Evolutionary conservation across 2,797 vertebrate genomes (phyloP).

Genomic region (Chiroxiphia lanceolata): DNA sequence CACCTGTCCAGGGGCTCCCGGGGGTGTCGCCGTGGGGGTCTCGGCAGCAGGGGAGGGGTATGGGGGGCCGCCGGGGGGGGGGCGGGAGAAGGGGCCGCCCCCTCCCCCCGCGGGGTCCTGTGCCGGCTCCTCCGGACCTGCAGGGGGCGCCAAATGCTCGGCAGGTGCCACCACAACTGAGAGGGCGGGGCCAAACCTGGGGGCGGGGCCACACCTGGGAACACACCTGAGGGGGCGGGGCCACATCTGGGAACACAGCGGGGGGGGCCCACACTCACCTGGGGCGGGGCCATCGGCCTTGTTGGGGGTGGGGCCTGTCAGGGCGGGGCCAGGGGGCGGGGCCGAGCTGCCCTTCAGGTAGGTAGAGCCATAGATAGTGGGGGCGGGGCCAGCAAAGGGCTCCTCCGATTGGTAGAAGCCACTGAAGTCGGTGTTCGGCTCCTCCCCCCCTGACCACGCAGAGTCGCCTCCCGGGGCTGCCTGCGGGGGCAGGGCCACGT

Average conservation of each 20-base stretch:
- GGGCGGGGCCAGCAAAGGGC: slow-evolving; percentile 65
- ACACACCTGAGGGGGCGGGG: no score
- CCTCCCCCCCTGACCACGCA: slow-evolving; percentile 70
- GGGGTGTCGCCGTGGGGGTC: background rate
- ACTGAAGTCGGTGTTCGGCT: slow-evolving; percentile 75
- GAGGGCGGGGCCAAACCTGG: no score
- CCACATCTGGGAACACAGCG: background rate
- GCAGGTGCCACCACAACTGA: no score
- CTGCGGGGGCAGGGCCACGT: slow-evolving; percentile 31
- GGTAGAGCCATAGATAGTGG: slow-evolving; percentile 57
- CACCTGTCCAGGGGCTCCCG: background rate
- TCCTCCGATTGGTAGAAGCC: slow-evolving; percentile 86
- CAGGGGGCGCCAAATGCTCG: background rate
- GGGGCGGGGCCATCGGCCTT: background rate
- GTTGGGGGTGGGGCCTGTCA: background rate
- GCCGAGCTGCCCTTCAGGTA: slow-evolving; percentile 58
- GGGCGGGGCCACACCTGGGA: background rate
- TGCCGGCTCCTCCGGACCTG: background rate
- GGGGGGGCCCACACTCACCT: background rate
- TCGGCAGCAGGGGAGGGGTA: background rate
- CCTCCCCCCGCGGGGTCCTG: background rate
- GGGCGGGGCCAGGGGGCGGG: slow-evolving; percentile 20
- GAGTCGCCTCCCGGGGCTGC: slow-evolving; percentile 74
- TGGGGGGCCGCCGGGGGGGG: background rate
- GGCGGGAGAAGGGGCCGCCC: background rate